Percentiles rank a stretch among this genome's conserved stretches.
Conservation (phyloP, 2,888 invertebrate genomes). For the Eucera pruinosa region DNA sequence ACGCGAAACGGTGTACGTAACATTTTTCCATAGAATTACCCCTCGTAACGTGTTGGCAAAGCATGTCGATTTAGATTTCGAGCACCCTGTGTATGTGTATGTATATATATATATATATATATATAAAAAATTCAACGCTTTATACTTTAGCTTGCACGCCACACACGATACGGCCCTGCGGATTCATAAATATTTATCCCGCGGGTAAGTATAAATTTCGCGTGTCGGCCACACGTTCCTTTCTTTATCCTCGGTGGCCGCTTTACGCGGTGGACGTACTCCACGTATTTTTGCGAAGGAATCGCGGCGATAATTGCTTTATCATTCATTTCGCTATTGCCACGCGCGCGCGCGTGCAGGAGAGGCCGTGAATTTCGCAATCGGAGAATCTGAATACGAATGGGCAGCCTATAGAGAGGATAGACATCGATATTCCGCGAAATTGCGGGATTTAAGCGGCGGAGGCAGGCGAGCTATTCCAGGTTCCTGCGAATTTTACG, state of each 20-base stretch:
- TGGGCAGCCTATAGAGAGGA: background rate
- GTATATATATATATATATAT: conserved; percentile 4
- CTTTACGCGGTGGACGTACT: no score
- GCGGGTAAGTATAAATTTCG: conserved; percentile 62
- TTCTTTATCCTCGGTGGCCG: conserved; percentile 2
- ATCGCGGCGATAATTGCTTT: conserved; percentile 35
- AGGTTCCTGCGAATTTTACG: background rate
- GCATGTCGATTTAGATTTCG: no score
- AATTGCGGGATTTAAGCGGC: background rate
- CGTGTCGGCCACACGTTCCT: conserved; percentile 10
- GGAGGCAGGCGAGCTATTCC: background rate
- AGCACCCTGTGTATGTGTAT: no score
- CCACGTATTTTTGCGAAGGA: no score
- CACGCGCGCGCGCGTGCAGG: background rate
- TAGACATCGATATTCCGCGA: background rate
- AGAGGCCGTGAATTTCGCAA: conserved; percentile 14
- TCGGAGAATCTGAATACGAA: background rate
- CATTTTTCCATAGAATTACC: no score
- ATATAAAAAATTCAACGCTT: conserved; percentile 54
- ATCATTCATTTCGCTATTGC: conserved; percentile 13
- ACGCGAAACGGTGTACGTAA: no score
- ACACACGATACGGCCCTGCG: conserved; percentile 33
- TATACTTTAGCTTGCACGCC: conserved; percentile 54
- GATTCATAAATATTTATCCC: conserved; percentile 54
- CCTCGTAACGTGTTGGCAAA: no score